Evolutionary conservation across 2,888 invertebrate genomes (phyloP).

Genomic region (Falcaria lacertinaria): DNA sequence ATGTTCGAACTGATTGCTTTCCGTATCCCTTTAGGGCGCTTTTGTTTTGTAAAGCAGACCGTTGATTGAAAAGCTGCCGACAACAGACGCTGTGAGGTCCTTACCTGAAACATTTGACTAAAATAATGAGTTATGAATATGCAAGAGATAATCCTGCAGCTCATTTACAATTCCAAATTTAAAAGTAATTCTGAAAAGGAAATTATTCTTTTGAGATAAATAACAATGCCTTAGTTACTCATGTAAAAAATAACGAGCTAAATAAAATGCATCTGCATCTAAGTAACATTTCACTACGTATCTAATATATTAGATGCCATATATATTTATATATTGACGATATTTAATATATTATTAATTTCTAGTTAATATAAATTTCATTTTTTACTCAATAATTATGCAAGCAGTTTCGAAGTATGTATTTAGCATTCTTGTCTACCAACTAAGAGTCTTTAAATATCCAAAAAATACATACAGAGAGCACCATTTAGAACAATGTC

Average conservation of each 20-base stretch:
- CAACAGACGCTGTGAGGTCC: conserved; percentile 36
- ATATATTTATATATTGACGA: too few species aligned
- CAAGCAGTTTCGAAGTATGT: too few species aligned
- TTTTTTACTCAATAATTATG: too few species aligned
- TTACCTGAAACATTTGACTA: conserved; percentile 35
- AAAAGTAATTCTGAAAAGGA: background rate
- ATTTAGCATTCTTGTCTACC: too few species aligned
- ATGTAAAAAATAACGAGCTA: too few species aligned
- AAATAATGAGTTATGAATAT: conserved; percentile 37
- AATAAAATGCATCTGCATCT: too few species aligned
- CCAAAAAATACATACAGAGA: conserved; percentile 2
- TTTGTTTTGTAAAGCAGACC: conserved; percentile 43
- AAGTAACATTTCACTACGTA: too few species aligned
- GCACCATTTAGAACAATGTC: conserved; percentile 34
- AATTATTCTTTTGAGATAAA: background rate
- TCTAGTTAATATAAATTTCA: too few species aligned
- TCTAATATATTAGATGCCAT: too few species aligned
- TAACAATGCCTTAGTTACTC: too few species aligned
- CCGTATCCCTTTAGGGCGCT: conserved; percentile 23
- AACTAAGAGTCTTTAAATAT: too few species aligned
- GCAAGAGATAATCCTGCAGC: conserved; percentile 25
- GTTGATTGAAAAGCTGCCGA: conserved; percentile 49
- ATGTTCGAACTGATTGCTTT: conserved; percentile 37
- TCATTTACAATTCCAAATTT: background rate
- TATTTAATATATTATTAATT: too few species aligned